phyloP scores from a whole-genome alignment of 2,113 vertebrate species.

The Bufo gargarizans region DNA sequence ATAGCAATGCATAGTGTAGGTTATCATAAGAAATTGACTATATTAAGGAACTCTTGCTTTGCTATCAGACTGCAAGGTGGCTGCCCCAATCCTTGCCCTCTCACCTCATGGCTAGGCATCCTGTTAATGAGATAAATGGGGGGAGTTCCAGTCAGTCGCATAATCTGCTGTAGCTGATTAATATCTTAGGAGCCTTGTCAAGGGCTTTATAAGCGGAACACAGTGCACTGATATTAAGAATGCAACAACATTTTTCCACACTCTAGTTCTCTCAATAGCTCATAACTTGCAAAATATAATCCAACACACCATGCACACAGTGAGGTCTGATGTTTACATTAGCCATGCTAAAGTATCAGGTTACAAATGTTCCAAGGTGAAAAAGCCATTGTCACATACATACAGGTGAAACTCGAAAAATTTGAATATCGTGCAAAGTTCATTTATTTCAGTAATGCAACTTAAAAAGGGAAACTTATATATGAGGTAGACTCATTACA shows the following conservation, averaged over 20 bases:
- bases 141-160: constrained; percentile 98
- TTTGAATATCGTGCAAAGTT: too few species aligned
- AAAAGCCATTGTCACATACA: neutral
- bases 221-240: neutral
- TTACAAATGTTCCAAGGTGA: neutral
- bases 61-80: neutral
- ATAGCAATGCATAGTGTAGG: neutral
- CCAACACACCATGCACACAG: neutral
- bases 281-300: neutral
- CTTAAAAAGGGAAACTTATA: too few species aligned
- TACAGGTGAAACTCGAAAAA: neutral
- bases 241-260: neutral
- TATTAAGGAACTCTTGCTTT: neutral
- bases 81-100: constrained; percentile 60
- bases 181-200: constrained; percentile 95
- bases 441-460: too few species aligned
- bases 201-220: constrained; percentile 82
- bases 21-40: neutral
- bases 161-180: constrained; percentile 99
- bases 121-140: constrained; percentile 98
- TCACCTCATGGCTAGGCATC: constrained; percentile 99
- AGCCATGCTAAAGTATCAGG: neutral
- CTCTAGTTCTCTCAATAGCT: neutral
- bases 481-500: too few species aligned
- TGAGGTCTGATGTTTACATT: neutral